Percentiles rank a stretch among this genome's conserved stretches.
Evolutionary conservation across 37 sponge, comb jelly and placozoan species (phyloP).

Genomic region (Chondrosia reniformis): DNA sequence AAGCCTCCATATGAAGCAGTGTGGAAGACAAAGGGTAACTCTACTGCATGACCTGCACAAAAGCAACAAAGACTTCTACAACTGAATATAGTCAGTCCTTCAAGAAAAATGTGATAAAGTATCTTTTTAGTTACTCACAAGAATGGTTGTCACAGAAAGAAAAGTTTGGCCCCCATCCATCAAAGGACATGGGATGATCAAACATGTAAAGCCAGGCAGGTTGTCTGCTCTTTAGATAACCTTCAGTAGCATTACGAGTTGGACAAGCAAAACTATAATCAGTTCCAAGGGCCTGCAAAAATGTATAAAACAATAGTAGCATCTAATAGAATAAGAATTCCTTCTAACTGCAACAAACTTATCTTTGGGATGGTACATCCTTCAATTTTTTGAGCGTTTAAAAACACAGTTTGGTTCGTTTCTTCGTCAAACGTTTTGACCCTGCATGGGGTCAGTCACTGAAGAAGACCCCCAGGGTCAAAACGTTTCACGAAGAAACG

Average conservation of each 20-base stretch:
- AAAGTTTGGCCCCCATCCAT: constrained; percentile 45
- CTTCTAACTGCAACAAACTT: no score
- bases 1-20: constrained; percentile 32
- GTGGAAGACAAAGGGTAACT: constrained; percentile 67
- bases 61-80: no score
- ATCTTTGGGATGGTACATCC: no score
- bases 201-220: constrained; percentile 57
- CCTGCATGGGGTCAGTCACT: no score
- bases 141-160: constrained; percentile 43
- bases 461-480: no score
- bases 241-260: constrained; percentile 43
- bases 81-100: not conserved
- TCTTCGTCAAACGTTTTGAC: no score
- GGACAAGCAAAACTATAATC: constrained; percentile 61
- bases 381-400: no score
- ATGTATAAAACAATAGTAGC: not conserved
- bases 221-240: not conserved
- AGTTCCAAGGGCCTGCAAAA: constrained; percentile 43
- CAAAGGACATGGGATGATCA: constrained; percentile 62
- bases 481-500: no score
- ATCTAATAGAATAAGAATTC: no score
- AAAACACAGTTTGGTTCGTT: no score
- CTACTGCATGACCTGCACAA: constrained; percentile 57
- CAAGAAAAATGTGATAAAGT: not conserved
- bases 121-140: constrained; percentile 22